Conservation (phyloP, 2,113 vertebrate genomes). For the Vidua chalybeata region DNA sequence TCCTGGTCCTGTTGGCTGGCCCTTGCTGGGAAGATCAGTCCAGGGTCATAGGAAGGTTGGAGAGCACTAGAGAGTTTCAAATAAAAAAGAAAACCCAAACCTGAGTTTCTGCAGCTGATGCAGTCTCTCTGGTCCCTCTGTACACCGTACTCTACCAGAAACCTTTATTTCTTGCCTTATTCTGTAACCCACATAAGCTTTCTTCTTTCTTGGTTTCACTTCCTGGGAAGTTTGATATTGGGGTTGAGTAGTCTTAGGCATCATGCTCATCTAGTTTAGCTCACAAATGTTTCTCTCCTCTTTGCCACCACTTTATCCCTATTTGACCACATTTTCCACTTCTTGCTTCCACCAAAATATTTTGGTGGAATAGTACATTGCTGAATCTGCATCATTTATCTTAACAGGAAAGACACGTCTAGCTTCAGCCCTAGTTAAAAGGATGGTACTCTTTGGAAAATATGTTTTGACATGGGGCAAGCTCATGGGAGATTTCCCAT, state of each 20-base stretch:
- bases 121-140: not conserved
- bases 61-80: not conserved
- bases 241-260: not conserved
- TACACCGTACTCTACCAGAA: not conserved
- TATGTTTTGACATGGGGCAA: not conserved
- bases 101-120: not conserved
- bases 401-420: not conserved
- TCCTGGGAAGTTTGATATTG: not conserved
- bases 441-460: not conserved
- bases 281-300: not conserved
- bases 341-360: not conserved
- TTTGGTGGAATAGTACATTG: not conserved
- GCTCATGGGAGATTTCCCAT: not conserved
- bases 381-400: not conserved
- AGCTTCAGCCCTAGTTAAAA: not conserved
- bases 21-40: not conserved
- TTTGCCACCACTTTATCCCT: not conserved
- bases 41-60: accelerated
- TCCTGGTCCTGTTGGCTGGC: not conserved
- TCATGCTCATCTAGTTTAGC: not conserved
- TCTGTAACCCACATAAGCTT: not conserved
- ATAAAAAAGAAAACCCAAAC: not conserved
- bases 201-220: not conserved
- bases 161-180: not conserved
- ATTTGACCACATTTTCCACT: not conserved